These are phyloP conservation scores for Rhagonycha fulva DNA, from an alignment of 2,888 invertebrate species.

Conservation along the genomic window DNA sequence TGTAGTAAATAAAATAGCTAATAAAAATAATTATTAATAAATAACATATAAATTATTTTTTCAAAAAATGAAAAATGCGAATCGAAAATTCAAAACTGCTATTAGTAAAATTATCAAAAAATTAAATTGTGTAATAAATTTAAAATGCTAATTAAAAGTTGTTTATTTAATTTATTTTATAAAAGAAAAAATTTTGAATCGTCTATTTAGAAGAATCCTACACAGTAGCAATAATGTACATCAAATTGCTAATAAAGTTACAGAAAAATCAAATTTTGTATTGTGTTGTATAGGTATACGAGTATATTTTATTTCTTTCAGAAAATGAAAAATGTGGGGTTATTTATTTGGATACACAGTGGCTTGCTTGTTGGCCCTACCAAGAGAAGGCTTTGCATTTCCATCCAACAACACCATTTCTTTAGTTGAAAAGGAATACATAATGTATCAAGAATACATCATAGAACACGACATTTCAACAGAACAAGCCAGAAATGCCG, in stretches of 20 bases:
- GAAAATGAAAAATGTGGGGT: slow-evolving; percentile 38
- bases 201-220: too few relatives aligned
- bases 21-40: neutral
- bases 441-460: slow-evolving; percentile 62
- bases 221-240: too few relatives aligned
- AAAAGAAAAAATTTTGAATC: too few relatives aligned
- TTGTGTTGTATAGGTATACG: too few relatives aligned
- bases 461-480: slow-evolving; percentile 67
- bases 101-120: neutral
- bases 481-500: slow-evolving; percentile 61
- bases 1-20: neutral
- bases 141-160: neutral
- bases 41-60: too few relatives aligned
- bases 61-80: too few relatives aligned
- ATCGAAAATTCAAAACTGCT: neutral
- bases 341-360: slow-evolving; percentile 33
- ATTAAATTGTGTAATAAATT: neutral
- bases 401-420: slow-evolving; percentile 30
- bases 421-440: slow-evolving; percentile 38
- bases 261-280: too few relatives aligned
- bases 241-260: too few relatives aligned
- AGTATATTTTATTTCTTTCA: neutral
- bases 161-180: too few relatives aligned
- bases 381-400: slow-evolving; percentile 6
- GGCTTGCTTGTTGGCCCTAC: slow-evolving; percentile 30